Percentiles rank a stretch among this genome's conserved stretches.
phyloP scores from a whole-genome alignment of 1,140 invertebrate species.

The Eriosoma lanigerum region DNA sequence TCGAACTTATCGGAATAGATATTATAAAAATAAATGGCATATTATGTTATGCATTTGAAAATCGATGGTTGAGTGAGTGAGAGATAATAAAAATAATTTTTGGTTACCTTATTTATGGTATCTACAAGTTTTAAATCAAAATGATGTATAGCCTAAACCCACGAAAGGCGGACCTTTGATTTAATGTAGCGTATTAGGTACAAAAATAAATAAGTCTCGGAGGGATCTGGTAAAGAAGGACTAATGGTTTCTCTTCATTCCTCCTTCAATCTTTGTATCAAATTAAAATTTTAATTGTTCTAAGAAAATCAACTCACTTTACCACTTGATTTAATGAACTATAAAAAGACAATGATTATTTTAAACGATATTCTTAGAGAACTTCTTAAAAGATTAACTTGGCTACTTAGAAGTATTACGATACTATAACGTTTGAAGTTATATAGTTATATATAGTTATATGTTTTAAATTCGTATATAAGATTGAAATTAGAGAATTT shows the following conservation, averaged over 20 bases:
- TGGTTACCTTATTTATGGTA: background rate
- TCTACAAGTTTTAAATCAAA: constrained; percentile 31
- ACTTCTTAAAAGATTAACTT: background rate
- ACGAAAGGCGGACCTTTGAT: constrained; percentile 2
- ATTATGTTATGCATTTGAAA: background rate
- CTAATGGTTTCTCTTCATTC: constrained; percentile 16
- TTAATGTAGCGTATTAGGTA: constrained; percentile 27
- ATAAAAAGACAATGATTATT: constrained; percentile 9
- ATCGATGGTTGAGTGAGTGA: too few species aligned
- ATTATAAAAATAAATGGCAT: background rate
- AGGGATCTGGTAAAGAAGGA: constrained; percentile 14
- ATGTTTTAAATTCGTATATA: background rate
- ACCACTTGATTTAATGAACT: constrained; percentile 32
- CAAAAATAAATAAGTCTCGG: constrained; percentile 27
- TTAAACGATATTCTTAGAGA: background rate
- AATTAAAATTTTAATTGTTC: constrained; percentile 33
- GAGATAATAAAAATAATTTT: background rate
- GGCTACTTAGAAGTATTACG: background rate
- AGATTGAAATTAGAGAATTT: background rate
- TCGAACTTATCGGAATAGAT: background rate
- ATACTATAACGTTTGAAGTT: background rate
- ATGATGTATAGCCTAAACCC: background rate
- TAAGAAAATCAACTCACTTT: constrained; percentile 1
- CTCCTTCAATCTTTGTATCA: background rate
- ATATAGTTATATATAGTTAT: background rate